A percentile compares a stretch with the other conserved stretches of the same genome.
These are phyloP conservation scores for Seriola quinqueradiata DNA, from an alignment of 2,113 vertebrate species.

Conservation along the genomic window DNA sequence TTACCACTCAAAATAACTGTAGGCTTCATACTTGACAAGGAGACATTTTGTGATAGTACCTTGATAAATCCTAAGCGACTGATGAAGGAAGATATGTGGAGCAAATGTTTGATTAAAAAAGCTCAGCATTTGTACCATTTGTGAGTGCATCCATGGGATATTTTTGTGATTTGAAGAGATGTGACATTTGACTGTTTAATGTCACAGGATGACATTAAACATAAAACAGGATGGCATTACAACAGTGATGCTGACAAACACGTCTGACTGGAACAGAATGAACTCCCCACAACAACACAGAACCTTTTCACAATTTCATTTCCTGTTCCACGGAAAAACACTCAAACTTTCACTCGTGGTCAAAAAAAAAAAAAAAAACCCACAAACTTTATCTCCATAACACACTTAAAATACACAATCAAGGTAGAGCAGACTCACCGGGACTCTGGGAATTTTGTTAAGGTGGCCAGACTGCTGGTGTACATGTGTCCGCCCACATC, in stretches of 20 bases:
- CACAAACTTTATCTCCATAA: conserved; percentile 11
- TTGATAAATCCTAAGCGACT: conserved; percentile 8
- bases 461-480: conserved; percentile 98
- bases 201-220: conserved; percentile 58
- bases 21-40: not conserved
- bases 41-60: conserved; percentile 28
- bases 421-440: conserved; percentile 85
- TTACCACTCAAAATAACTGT: conserved; percentile 58
- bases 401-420: conserved; percentile 9
- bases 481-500: conserved; percentile 99
- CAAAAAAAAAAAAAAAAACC: not conserved
- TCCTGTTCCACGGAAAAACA: not conserved
- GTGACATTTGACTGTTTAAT: conserved; percentile 62
- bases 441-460: conserved; percentile 98
- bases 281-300: conserved; percentile 12
- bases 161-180: conserved; percentile 54
- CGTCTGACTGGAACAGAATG: conserved; percentile 17
- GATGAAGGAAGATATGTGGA: not conserved
- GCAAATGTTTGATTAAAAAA: conserved; percentile 4
- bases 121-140: not conserved
- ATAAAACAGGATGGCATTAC: conserved; percentile 48
- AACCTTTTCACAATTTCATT: conserved; percentile 1
- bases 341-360: not conserved
- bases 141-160: conserved; percentile 19
- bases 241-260: conserved; percentile 41